These are phyloP conservation scores for Listronotus oregonensis DNA, from an alignment of 1,140 invertebrate genomes.

Conservation along the genomic window DNA sequence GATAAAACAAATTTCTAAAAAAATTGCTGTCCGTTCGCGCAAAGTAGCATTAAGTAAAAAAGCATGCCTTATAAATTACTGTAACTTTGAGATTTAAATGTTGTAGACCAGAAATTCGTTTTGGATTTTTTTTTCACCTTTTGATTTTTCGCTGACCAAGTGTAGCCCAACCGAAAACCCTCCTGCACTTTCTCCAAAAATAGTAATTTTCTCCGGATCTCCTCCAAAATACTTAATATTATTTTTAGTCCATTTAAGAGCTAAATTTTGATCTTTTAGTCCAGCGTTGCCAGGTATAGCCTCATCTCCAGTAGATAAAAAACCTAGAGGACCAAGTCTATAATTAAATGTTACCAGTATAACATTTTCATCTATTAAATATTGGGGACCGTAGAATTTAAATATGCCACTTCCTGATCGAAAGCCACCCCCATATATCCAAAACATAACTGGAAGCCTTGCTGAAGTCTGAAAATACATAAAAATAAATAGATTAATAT, in stretches of 20 bases:
- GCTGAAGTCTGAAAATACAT: slow-evolving; percentile 3
- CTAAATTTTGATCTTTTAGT: slow-evolving; percentile 13
- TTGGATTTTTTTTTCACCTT: not conserved
- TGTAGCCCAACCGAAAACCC: slow-evolving; percentile 4
- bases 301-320: slow-evolving; percentile 6
- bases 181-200: slow-evolving; percentile 19
- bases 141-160: slow-evolving; percentile 6
- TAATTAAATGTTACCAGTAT: slow-evolving; percentile 55
- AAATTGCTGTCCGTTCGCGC: no score
- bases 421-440: slow-evolving; percentile 1
- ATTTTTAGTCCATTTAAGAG: slow-evolving; percentile 15
- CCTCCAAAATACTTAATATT: slow-evolving; percentile 7
- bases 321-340: not conserved
- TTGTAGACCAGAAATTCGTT: no score
- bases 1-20: no score
- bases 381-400: not conserved
- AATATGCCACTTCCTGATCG: not conserved
- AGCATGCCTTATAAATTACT: no score
- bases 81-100: no score
- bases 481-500: no score
- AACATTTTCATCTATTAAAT: slow-evolving; percentile 45
- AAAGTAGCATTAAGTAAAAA: no score
- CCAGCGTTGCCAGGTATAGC: slow-evolving; percentile 13
- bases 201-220: no score
- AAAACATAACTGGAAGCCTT: not conserved